These are phyloP conservation scores for Pseudopleuronectes americanus DNA, from an alignment of 2,797 vertebrate genomes.

Conservation along the genomic window DNA sequence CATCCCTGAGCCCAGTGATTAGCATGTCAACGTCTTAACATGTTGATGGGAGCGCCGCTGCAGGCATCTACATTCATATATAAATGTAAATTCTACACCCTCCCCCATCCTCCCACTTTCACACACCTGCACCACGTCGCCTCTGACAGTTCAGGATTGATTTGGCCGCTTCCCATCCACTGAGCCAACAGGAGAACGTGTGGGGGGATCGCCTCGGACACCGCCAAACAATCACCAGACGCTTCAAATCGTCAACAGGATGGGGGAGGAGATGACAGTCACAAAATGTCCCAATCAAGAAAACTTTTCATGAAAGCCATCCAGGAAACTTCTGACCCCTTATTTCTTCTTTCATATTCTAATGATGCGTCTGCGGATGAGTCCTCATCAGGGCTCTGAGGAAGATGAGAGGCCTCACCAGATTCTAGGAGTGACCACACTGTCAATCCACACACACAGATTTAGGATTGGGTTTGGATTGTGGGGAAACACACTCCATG, in stretches of 20 bases:
- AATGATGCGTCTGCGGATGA: conserved; percentile 51
- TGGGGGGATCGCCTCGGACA: conserved; percentile 60
- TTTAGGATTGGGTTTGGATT: conserved; percentile 65
- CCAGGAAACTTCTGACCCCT: conserved; percentile 63
- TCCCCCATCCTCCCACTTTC: conserved; percentile 28
- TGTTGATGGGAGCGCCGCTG: conserved; percentile 68
- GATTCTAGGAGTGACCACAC: conserved; percentile 61
- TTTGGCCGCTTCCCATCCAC: conserved; percentile 66
- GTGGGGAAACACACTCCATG: conserved; percentile 58
- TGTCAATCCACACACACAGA: conserved; percentile 69
- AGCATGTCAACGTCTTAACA: conserved; percentile 85
- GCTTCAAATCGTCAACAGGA: conserved; percentile 50
- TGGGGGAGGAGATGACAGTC: conserved; percentile 55
- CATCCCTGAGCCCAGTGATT: conserved; percentile 84
- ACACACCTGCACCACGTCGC: conserved; percentile 48
- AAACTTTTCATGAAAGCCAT: conserved; percentile 68
- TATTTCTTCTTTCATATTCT: conserved; percentile 75
- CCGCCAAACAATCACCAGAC: conserved; percentile 62
- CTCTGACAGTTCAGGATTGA: conserved; percentile 83
- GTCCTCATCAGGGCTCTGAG: conserved; percentile 53
- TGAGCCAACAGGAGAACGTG: conserved; percentile 55
- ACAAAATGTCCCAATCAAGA: conserved; percentile 67
- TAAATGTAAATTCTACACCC: conserved; percentile 78
- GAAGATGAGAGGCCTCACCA: conserved; percentile 67
- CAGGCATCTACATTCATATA: conserved; percentile 83